phyloP scores from a whole-genome alignment of 2,797 vertebrate species.

The Thripadectes ignobilis region DNA sequence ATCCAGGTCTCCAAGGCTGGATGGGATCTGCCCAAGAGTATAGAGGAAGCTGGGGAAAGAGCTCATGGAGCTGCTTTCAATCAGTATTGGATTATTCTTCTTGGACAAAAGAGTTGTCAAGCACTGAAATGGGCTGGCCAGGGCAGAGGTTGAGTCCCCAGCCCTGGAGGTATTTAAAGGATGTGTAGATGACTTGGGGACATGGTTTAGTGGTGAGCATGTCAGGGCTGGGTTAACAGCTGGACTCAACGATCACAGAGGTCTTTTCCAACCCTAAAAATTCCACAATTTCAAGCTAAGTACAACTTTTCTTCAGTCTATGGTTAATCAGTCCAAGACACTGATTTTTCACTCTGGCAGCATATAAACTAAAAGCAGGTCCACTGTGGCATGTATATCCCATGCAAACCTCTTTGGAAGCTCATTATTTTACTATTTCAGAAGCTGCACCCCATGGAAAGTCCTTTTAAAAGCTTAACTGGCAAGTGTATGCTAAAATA shows the following conservation, averaged over 20 bases:
- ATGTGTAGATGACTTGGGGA: fast-evolving
- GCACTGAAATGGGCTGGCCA: not conserved
- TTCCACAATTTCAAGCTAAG: not conserved
- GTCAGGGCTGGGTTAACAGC: not conserved
- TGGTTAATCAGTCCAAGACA: not conserved
- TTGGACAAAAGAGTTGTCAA: not conserved
- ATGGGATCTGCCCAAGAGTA: not conserved
- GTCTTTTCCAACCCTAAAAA: not conserved
- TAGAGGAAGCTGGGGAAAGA: not conserved
- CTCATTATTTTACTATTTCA: not conserved
- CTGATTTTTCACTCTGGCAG: not conserved
- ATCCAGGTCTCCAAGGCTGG: not conserved
- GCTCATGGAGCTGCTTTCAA: too few species aligned
- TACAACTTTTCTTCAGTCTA: not conserved
- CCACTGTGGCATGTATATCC: not conserved
- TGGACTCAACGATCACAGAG: fast-evolving
- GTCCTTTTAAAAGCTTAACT: conserved; percentile 42
- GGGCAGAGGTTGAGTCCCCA: not conserved
- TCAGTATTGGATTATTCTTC: not conserved
- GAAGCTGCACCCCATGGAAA: conserved; percentile 24
- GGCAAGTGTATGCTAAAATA: conserved; percentile 35
- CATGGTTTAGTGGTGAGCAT: not conserved
- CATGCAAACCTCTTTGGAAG: conserved; percentile 4
- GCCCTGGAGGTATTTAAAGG: not conserved
- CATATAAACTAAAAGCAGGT: not conserved